Percentiles rank a stretch among this genome's conserved stretches.
phyloP scores from a whole-genome alignment of 1,140 invertebrate genomes.

The Myzus persicae region DNA sequence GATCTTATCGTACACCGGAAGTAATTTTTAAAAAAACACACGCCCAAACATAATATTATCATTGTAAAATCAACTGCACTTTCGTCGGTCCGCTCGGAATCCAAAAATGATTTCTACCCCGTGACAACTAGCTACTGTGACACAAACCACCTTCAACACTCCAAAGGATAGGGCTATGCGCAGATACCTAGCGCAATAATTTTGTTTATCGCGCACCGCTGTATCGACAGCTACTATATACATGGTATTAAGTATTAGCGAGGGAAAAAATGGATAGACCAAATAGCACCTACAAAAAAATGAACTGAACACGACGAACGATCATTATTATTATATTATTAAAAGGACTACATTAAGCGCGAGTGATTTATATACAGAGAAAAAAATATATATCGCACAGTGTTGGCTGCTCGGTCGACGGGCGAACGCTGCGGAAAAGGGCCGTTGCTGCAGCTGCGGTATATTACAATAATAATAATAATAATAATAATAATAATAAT shows the following conservation, averaged over 20 bases:
- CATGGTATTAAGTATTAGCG: too few species aligned
- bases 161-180: too few species aligned
- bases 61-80: background rate
- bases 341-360: background rate
- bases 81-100: background rate
- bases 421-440: background rate
- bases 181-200: too few species aligned
- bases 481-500: constrained; percentile 20
- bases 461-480: constrained; percentile 22
- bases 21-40: background rate
- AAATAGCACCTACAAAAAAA: background rate
- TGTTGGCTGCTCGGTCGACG: background rate
- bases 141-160: too few species aligned
- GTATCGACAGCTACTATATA: too few species aligned
- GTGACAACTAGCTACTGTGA: background rate
- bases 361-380: background rate
- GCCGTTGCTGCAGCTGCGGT: background rate
- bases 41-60: background rate
- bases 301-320: background rate
- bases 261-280: too few species aligned
- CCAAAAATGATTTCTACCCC: too few species aligned
- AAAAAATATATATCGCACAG: background rate
- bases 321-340: background rate
- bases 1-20: background rate
- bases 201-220: too few species aligned